Percentiles rank a stretch among this genome's conserved stretches.
These are phyloP conservation scores for Sebastes matsubarae DNA, from an alignment of 2,797 vertebrate species.

Conservation along the genomic window DNA sequence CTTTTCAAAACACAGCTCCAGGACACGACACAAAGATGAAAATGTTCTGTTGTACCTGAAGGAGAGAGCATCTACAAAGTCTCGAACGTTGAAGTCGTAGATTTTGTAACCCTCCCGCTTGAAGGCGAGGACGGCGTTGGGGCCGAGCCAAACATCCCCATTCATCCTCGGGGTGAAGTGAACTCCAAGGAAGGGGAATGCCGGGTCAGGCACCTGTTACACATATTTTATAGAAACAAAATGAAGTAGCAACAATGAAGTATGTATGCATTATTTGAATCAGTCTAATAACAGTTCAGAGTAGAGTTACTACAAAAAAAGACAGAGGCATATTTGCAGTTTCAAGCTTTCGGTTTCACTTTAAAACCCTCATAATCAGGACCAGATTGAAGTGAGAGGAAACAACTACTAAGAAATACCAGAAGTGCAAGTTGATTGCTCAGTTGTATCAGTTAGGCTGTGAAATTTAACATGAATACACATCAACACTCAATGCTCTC, in stretches of 20 bases:
- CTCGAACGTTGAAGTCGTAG: slow-evolving; percentile 87
- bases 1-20: neutral
- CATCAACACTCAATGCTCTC: neutral
- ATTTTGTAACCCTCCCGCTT: slow-evolving; percentile 94
- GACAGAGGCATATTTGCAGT: neutral
- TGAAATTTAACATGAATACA: no score
- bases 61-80: slow-evolving; percentile 86
- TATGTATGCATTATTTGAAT: neutral
- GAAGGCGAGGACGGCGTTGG: slow-evolving; percentile 95
- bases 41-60: slow-evolving; percentile 71
- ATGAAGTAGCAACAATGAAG: neutral
- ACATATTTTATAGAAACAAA: neutral
- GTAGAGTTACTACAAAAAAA: no score
- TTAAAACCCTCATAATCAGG: no score
- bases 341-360: neutral
- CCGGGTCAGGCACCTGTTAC: slow-evolving; percentile 91
- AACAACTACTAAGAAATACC: neutral
- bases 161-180: slow-evolving; percentile 97
- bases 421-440: neutral
- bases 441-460: no score
- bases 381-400: neutral
- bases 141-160: slow-evolving; percentile 93
- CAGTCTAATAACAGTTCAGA: neutral
- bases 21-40: neutral
- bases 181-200: slow-evolving; percentile 93